These are phyloP conservation scores for Poeciliopsis paucimaculata DNA, from an alignment of 2,797 vertebrate genomes.

Conservation along the genomic window DNA sequence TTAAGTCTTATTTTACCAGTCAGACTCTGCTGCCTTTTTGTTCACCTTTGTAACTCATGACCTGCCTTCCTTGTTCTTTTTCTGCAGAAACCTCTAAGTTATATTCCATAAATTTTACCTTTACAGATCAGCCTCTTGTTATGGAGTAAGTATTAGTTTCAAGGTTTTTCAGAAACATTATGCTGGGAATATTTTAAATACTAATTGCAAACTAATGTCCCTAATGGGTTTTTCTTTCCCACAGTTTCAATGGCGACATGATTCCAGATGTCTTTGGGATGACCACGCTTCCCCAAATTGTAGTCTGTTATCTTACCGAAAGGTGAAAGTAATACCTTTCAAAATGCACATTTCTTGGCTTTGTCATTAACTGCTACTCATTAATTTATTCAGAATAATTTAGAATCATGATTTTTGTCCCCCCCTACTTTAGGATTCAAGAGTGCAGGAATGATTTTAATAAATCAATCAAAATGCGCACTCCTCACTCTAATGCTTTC, in stretches of 20 bases:
- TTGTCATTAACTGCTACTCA: background rate
- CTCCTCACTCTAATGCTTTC: constrained; percentile 94
- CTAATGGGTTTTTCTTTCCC: constrained; percentile 12
- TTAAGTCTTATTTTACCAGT: background rate
- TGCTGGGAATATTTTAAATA: background rate
- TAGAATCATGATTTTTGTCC: background rate
- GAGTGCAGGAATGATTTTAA: constrained; percentile 79
- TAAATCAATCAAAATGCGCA: constrained; percentile 74
- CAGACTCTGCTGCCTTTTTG: constrained; percentile 1
- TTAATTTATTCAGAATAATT: background rate
- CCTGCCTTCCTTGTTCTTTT: constrained; percentile 28
- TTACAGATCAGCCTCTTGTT: constrained; percentile 91
- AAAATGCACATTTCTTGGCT: background rate
- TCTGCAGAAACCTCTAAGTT: constrained; percentile 81
- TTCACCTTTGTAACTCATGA: background rate
- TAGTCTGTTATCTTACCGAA: constrained; percentile 82
- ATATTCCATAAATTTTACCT: constrained; percentile 84
- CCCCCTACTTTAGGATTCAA: constrained; percentile 72
- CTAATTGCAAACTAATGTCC: background rate
- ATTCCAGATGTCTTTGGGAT: constrained; percentile 94
- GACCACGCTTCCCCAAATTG: constrained; percentile 58
- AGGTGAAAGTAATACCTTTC: constrained; percentile 72
- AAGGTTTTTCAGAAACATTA: background rate
- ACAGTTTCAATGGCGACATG: constrained; percentile 96
- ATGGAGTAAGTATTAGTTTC: constrained; percentile 91